These are phyloP conservation scores for Sitta europaea DNA, from an alignment of 2,113 vertebrate species.

Conservation along the genomic window DNA sequence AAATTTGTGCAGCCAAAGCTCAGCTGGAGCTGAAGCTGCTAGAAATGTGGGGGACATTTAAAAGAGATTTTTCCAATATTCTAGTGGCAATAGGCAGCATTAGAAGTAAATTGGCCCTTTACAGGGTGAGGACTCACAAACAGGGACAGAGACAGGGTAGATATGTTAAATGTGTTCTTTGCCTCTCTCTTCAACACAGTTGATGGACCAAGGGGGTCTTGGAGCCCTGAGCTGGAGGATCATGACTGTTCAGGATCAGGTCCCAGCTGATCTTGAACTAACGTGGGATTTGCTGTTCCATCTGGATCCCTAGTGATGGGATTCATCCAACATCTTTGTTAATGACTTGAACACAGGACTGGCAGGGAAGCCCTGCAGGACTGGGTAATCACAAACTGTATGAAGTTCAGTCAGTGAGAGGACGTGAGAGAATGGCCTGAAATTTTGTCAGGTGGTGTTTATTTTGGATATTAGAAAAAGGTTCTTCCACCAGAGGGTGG, in stretches of 20 bases:
- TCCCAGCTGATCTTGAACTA: not conserved
- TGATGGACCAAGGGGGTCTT: not conserved
- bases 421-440: accelerated
- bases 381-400: not conserved
- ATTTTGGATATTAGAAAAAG: not conserved
- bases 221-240: not conserved
- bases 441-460: not conserved
- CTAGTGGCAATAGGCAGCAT: accelerated
- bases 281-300: not conserved
- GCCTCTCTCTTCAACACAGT: not conserved
- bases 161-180: not conserved
- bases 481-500: not conserved
- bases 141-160: not conserved
- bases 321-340: not conserved
- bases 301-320: not conserved
- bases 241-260: not conserved
- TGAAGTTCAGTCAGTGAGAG: not conserved
- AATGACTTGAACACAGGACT: not conserved
- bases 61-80: not conserved
- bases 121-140: not conserved
- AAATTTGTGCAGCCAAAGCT: accelerated
- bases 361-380: not conserved
- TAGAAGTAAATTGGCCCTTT: not conserved
- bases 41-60: not conserved
- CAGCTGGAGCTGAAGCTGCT: not conserved